phyloP scores from a whole-genome alignment of 1,140 invertebrate genomes.

The Dinoponera quadriceps region DNA sequence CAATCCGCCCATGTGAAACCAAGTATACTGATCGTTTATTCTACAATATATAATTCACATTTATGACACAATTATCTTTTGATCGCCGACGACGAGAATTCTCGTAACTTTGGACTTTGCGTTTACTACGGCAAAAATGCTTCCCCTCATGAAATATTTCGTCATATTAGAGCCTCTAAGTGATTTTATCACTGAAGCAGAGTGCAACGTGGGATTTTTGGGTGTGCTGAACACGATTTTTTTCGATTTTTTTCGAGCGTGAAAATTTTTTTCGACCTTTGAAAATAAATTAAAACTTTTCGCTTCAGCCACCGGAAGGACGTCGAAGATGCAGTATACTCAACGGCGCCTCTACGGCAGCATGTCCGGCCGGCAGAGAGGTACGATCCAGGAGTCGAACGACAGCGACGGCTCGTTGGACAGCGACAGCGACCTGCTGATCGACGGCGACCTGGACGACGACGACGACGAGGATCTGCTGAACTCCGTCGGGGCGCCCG shows the following conservation, averaged over 20 bases:
- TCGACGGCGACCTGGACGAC: constrained; percentile 84
- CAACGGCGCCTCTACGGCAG: constrained; percentile 86
- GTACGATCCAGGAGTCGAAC: constrained; percentile 80
- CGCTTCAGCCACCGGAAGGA: constrained; percentile 73
- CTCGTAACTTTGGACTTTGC: neutral
- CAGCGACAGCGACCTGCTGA: constrained; percentile 85
- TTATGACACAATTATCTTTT: too few relatives aligned
- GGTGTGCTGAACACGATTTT: too few relatives aligned
- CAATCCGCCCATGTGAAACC: constrained; percentile 66
- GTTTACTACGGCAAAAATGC: too few relatives aligned
- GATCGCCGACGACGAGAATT: neutral
- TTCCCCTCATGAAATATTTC: too few relatives aligned
- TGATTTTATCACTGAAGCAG: too few relatives aligned
- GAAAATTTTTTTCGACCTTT: too few relatives aligned
- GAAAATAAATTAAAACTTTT: constrained; percentile 32
- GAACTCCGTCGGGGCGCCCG: constrained; percentile 71
- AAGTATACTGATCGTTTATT: constrained; percentile 61
- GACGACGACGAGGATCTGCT: constrained; percentile 84
- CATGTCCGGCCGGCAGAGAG: constrained; percentile 84
- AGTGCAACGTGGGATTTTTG: too few relatives aligned
- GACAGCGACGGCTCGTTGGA: constrained; percentile 82
- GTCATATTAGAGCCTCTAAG: too few relatives aligned
- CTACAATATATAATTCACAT: constrained; percentile 14
- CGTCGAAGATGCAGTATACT: constrained; percentile 78
- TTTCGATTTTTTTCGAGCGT: too few relatives aligned